Percentiles rank a stretch among this genome's conserved stretches.
Evolutionary conservation across 2,888 invertebrate genomes (phyloP).

Genomic region (Diarsia mendica): DNA sequence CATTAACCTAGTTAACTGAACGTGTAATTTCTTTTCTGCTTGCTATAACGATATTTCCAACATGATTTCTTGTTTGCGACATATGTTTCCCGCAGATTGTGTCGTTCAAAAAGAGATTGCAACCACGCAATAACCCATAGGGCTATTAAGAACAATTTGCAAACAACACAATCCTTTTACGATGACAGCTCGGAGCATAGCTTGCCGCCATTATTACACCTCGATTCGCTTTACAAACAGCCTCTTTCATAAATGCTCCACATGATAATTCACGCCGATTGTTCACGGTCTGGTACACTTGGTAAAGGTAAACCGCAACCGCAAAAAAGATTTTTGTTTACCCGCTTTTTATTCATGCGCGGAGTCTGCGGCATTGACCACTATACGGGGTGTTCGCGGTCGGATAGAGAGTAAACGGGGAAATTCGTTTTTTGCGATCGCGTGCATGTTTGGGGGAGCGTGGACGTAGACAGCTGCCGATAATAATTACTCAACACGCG

Average conservation of each 20-base stretch:
- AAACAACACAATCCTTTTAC: conserved; percentile 81
- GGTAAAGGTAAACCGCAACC: conserved; percentile 88
- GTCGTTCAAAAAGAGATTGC: conserved; percentile 68
- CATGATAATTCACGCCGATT: conserved; percentile 88
- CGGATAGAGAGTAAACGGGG: conserved; percentile 75
- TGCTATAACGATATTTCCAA: conserved; percentile 9
- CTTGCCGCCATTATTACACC: conserved; percentile 79
- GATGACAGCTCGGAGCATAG: conserved; percentile 76
- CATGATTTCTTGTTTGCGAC: conserved; percentile 22
- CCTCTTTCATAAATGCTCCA: conserved; percentile 86
- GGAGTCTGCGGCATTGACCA: conserved; percentile 83
- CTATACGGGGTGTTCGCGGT: conserved; percentile 80
- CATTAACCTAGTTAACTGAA: conserved; percentile 5
- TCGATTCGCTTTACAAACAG: conserved; percentile 85
- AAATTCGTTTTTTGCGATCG: conserved; percentile 82
- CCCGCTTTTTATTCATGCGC: conserved; percentile 82
- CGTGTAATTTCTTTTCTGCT: background rate
- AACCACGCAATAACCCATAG: conserved; percentile 68
- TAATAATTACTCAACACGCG: conserved; percentile 86
- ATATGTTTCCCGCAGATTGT: conserved; percentile 46
- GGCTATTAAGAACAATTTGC: conserved; percentile 80
- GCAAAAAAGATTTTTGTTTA: conserved; percentile 88
- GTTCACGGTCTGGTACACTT: conserved; percentile 88
- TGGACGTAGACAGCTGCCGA: conserved; percentile 85
- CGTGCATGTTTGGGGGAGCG: conserved; percentile 84